These are phyloP conservation scores for Aythya baeri DNA, from an alignment of 2,113 vertebrate genomes.

Conservation along the genomic window DNA sequence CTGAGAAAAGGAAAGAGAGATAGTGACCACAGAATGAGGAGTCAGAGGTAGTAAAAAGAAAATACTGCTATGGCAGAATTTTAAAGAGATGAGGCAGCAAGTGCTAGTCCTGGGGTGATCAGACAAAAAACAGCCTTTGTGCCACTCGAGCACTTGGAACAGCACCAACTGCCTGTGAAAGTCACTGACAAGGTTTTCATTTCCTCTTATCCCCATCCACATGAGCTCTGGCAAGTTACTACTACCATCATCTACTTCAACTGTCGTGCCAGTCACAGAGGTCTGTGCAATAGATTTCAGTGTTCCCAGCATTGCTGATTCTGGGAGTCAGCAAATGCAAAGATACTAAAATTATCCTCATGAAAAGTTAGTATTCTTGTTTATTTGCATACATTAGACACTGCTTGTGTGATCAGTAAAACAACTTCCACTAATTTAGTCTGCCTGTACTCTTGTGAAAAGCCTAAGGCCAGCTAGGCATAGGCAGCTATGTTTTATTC, in stretches of 20 bases:
- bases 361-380: background rate
- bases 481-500: background rate
- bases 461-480: background rate
- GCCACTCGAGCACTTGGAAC: background rate
- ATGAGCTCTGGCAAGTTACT: background rate
- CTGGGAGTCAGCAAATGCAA: background rate
- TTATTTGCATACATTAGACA: background rate
- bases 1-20: background rate
- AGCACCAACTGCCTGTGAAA: background rate
- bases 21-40: background rate
- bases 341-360: background rate
- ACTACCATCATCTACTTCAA: background rate
- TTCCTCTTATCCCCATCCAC: background rate
- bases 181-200: background rate
- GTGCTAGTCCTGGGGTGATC: background rate
- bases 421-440: background rate
- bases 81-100: background rate
- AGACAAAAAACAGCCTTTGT: background rate
- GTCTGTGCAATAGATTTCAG: background rate
- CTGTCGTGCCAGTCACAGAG: background rate
- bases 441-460: background rate
- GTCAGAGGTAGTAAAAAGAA: background rate
- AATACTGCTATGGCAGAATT: background rate
- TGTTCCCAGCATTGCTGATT: background rate
- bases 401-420: background rate